Percentiles rank a stretch among this genome's conserved stretches.
Evolutionary conservation across 2,888 invertebrate genomes (phyloP).

Genomic region (Melikaiella ostensackeni): DNA sequence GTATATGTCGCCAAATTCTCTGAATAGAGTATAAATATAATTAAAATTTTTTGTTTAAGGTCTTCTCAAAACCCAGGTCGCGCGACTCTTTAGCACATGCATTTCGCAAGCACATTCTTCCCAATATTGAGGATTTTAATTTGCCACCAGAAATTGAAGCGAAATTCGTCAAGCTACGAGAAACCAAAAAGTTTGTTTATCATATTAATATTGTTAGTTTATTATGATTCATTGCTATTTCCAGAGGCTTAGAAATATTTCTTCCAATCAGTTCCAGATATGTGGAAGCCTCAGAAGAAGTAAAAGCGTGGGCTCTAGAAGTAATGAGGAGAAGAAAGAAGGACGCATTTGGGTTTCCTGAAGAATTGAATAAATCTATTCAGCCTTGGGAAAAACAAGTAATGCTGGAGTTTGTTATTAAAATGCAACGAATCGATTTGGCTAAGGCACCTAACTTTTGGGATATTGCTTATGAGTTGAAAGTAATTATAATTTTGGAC

Average conservation of each 20-base stretch:
- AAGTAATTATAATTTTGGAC: not conserved
- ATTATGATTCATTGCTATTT: no score
- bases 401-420: not conserved
- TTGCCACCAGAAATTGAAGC: not conserved
- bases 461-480: not conserved
- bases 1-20: not conserved
- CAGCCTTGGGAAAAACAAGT: not conserved
- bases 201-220: not conserved
- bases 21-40: not conserved
- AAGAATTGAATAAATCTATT: accelerated
- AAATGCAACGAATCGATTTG: not conserved
- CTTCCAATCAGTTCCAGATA: not conserved
- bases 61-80: not conserved
- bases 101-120: not conserved
- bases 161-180: not conserved
- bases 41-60: not conserved
- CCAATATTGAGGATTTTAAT: not conserved
- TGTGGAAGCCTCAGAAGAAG: not conserved
- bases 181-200: not conserved
- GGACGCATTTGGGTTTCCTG: not conserved
- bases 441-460: not conserved
- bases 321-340: not conserved
- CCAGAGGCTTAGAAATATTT: not conserved
- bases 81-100: accelerated
- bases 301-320: not conserved